Base-by-base conservation (phyloP, 2,113 vertebrate genomes). In the Salvator merianae region DNA sequence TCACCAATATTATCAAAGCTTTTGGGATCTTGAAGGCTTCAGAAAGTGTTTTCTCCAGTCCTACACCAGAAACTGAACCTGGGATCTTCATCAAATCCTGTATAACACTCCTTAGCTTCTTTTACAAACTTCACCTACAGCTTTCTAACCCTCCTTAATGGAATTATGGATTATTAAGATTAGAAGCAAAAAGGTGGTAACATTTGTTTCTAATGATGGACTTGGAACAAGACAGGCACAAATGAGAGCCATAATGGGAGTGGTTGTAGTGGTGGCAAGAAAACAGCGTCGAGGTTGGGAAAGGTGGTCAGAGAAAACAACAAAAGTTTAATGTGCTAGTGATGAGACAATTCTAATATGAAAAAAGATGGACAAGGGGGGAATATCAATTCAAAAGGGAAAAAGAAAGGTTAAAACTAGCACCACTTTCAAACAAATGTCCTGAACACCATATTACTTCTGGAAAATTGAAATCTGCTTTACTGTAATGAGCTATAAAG, bases 401-500 rank as follows among this genome's bases (percentile, higher is more conserved):
- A 26, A 3, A 65, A 22, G 8, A 18, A 20, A 30, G 32, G 14
- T 12, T 34, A 36, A 81, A 55, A 34, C 74, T 59, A 86, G 59
- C 69, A 34, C 13, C 40, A 77, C 1, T 72, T 43, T 69, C 34
- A 36, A 72, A 5, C 65, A 62, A 32, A 79, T 81, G 28, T 75
- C 81, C 12, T 2, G 1, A 84, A 89, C 30, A 53, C 24, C 4
- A 66, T 38, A 34, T 68, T 55, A 43, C 50, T 0, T 5, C 79
- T 59, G n/a, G 75, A 62, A 81, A 87, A 18, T 47, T 59, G 40
- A 43, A 22, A 34, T 34, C 71, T 86, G 13, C 40, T 75, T 40
- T 69, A 40, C 47, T 81, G 43, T 74, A 68, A 66, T 62, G 20
- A 86, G n/a, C 16, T 22, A 20, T 59, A 78, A 72, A 81, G 75